Evolutionary conservation across 2,888 invertebrate species (phyloP), one percentile per base, ranked within the genome.

Genomic region (Eueremaeus valkanovi): DNA sequence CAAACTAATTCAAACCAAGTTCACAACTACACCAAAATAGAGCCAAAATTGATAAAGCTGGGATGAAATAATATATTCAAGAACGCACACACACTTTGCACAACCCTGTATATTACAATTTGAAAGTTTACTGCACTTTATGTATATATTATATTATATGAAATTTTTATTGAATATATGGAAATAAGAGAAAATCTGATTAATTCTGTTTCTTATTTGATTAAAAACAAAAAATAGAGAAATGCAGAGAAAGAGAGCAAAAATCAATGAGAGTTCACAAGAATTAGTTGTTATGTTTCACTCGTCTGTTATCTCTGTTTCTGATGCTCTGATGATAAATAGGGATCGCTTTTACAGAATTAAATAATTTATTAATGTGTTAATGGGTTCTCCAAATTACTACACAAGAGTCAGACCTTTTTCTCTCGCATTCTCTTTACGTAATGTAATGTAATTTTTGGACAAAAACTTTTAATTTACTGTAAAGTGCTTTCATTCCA

Each of bases 201-300:
- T 63, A 63, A 63, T 68, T 68, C 24, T 68, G 21, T 42, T 68
- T 29, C 21, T 21, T 40, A 40, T 40, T 68, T 21, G 24, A 40
- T 40, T 68, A 24, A 33, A 61, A 61, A n/a, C 24, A 21, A 61
- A 61, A 24, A 33, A 33, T 31, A 61, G 24, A 31, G 61, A 61
- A 61, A 61, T 27, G 16, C 29, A 61, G 33, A 33, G 58, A 58
- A 29, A 29, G 58, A 58, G 8, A 2, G 58, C 6, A 33, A 33
- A 68, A 68, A 68, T 68, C 68, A 68, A 68, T 68, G 40, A 68
- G 29, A n/a, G 36, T 68, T 42, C 68, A 68, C 40, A 33, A 61
- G 61, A 33, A 68, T 68, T 68, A 36, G 68, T 68, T 40, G 68
- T 68, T 68, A 68, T 68, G 18, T 68, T 68, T 21, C 68, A 24